phyloP scores from a whole-genome alignment of 2,797 vertebrate species.

The Peromyscus melanophrys region DNA sequence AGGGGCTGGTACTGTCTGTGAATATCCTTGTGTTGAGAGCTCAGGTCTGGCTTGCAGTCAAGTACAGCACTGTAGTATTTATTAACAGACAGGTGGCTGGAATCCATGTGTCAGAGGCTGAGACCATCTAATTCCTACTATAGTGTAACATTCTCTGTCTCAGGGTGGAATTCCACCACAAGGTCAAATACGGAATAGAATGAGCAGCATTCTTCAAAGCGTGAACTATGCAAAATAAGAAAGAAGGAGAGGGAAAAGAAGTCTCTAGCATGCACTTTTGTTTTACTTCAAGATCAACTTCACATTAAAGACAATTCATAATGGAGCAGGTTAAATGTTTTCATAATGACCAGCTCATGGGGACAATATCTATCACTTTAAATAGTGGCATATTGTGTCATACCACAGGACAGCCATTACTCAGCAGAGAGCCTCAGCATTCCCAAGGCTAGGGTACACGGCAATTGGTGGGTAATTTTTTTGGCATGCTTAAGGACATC shows the following conservation, averaged over 20 bases:
- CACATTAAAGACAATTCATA: slow-evolving; percentile 70
- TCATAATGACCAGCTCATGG: slow-evolving; percentile 62
- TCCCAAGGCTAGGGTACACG: neutral
- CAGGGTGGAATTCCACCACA: slow-evolving; percentile 10
- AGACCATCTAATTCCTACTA: slow-evolving; percentile 62
- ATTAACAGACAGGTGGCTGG: slow-evolving; percentile 69
- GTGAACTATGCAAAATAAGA: slow-evolving; percentile 34
- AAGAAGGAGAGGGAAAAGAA: slow-evolving; percentile 38
- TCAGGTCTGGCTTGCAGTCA: slow-evolving; percentile 21
- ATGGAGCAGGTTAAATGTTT: slow-evolving; percentile 53
- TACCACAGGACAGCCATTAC: neutral
- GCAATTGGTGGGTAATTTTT: slow-evolving; percentile 50
- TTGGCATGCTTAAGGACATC: neutral
- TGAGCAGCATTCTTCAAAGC: slow-evolving; percentile 70
- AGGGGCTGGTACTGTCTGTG: neutral
- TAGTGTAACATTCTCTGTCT: slow-evolving; percentile 59
- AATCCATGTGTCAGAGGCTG: slow-evolving; percentile 45
- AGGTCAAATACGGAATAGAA: slow-evolving; percentile 73
- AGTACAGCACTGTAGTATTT: slow-evolving; percentile 66
- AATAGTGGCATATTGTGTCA: slow-evolving; percentile 51
- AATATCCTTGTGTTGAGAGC: slow-evolving; percentile 44
- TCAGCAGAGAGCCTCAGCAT: neutral
- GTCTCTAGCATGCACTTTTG: slow-evolving; percentile 61
- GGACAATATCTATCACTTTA: slow-evolving; percentile 61
- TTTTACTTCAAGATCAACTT: slow-evolving; percentile 72